phyloP scores from a whole-genome alignment of 1,140 invertebrate species.

The Drosophila lini region DNA sequence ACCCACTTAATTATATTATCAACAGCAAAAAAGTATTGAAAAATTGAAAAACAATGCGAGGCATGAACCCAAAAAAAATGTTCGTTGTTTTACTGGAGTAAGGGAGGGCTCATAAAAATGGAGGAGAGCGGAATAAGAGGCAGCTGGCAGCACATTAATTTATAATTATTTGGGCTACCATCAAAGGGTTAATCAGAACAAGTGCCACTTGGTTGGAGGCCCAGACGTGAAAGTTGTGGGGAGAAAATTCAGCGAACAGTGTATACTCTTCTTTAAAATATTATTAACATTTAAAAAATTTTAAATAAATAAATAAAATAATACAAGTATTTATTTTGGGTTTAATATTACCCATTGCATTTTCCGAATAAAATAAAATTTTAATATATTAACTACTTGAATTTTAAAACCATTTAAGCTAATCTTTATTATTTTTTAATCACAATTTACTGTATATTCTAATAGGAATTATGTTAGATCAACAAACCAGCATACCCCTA shows the following conservation, averaged over 20 bases:
- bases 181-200: constrained; percentile 64
- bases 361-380: neutral
- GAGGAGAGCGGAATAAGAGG: constrained; percentile 3
- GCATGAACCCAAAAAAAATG: constrained; percentile 13
- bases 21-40: constrained; percentile 15
- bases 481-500: neutral
- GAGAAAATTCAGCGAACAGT: neutral
- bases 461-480: neutral
- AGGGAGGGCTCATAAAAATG: neutral
- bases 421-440: no score
- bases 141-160: constrained; percentile 56
- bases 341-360: neutral
- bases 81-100: constrained; percentile 11
- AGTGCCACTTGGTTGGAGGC: constrained; percentile 38
- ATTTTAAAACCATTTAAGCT: neutral
- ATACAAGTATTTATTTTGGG: neutral
- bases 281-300: neutral
- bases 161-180: constrained; percentile 64
- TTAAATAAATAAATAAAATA: neutral
- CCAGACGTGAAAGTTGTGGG: constrained; percentile 1
- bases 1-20: constrained; percentile 60
- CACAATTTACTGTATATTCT: no score
- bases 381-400: neutral
- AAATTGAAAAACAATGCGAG: constrained; percentile 41
- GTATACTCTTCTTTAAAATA: neutral